Evolutionary conservation across 2,797 vertebrate genomes (phyloP).

Genomic region (Neosilurus mollespiculum): DNA sequence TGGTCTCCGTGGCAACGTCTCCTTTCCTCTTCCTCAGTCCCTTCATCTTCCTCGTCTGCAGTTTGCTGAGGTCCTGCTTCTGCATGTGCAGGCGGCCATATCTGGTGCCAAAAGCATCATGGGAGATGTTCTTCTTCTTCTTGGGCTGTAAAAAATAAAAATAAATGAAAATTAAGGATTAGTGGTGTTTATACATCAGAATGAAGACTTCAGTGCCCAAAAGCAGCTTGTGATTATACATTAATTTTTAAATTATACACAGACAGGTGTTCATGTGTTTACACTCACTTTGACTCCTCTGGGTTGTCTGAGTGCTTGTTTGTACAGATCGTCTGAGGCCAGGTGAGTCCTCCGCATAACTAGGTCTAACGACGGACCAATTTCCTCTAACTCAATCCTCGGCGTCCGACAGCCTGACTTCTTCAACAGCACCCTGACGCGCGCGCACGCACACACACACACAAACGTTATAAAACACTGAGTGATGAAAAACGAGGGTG

Average conservation of each 20-base stretch:
- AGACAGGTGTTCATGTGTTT: too few species aligned
- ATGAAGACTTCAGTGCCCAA: neutral
- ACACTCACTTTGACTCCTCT: conserved; percentile 84
- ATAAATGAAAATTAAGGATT: neutral
- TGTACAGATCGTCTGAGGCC: conserved; percentile 93
- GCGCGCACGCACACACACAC: neutral
- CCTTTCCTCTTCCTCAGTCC: conserved; percentile 87
- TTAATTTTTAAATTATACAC: neutral
- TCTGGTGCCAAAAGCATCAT: conserved; percentile 86
- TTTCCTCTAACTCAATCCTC: conserved; percentile 92
- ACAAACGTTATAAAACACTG: neutral
- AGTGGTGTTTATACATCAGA: neutral
- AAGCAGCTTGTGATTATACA: neutral
- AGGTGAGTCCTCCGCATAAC: conserved; percentile 86
- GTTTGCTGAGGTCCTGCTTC: conserved; percentile 89
- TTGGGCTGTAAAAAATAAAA: conserved; percentile 74
- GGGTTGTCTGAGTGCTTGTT: conserved; percentile 82
- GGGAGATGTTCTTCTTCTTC: conserved; percentile 97
- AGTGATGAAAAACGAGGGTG: neutral
- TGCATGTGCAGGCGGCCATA: conserved; percentile 95
- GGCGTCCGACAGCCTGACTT: conserved; percentile 94
- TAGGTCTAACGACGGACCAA: conserved; percentile 89
- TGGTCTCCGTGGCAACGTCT: conserved; percentile 49
- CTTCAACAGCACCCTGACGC: conserved; percentile 83
- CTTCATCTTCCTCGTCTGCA: conserved; percentile 93